A percentile compares a stretch with the other conserved stretches of the same genome.
Conservation (phyloP, 2,113 vertebrate genomes). For the Stegostoma tigrinum region DNA sequence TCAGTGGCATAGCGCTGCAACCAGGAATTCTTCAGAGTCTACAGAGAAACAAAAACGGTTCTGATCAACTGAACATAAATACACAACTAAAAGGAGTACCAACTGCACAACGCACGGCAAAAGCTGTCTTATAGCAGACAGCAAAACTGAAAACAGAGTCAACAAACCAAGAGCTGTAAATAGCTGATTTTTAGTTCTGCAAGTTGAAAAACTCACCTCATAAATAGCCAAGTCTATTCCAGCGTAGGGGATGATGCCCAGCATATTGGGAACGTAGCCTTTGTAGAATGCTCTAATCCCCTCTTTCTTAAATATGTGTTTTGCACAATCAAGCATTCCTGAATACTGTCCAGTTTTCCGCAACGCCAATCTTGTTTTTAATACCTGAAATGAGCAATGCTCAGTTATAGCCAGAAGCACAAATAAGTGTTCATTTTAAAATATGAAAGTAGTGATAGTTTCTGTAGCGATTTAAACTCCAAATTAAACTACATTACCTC, state of each 20-base stretch:
- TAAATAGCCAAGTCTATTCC: conserved; percentile 94
- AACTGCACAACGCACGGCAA: not conserved
- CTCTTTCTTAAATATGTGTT: conserved; percentile 73
- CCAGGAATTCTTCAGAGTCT: conserved; percentile 92
- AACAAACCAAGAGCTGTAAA: not conserved
- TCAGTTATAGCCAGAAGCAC: not conserved
- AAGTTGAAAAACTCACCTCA: conserved; percentile 63
- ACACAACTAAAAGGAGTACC: not conserved
- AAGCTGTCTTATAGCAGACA: not conserved
- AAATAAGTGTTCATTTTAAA: not conserved
- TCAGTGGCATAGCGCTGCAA: conserved; percentile 77
- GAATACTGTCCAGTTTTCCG: conserved; percentile 80
- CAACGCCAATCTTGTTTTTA: conserved; percentile 87
- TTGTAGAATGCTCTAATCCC: conserved; percentile 85
- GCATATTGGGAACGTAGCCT: conserved; percentile 88
- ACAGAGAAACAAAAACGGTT: conserved; percentile 6
- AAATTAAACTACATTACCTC: conserved; percentile 63
- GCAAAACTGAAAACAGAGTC: not conserved
- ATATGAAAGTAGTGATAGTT: not conserved
- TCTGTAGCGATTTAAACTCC: not conserved
- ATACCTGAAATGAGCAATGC: conserved; percentile 58
- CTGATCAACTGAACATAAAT: not conserved
- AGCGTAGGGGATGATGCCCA: conserved; percentile 92
- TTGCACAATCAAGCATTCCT: conserved; percentile 77
- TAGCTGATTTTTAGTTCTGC: not conserved